Evolutionary conservation across 2,888 invertebrate genomes (phyloP), one percentile per base, ranked within the genome.

Genomic region (Lampropteryx suffumata): DNA sequence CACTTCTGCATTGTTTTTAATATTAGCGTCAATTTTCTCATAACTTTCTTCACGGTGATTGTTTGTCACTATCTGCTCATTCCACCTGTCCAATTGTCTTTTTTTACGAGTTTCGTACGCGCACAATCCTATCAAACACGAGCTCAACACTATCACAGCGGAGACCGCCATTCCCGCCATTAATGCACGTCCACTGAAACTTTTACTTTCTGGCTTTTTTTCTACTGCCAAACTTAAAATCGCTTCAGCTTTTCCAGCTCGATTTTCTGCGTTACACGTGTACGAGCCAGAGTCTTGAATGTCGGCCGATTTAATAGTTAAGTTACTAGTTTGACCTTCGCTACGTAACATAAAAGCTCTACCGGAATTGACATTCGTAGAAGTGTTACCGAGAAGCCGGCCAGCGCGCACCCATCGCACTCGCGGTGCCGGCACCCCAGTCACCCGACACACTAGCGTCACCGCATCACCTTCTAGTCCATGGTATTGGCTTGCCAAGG

Each of bases 11-110:
- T 69, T 74, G 58, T 74, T 80, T 62, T 87, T 86, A 64, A 93
- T 92, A 76, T 92, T 94, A 90, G 94, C 92, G 75, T 95, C 95
- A 61, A 95, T 95, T 88, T 95, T 95, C 76, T 95, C 95, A 72
- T 95, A 95, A 79, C 93, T 94, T 67, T 95, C 94, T 58, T 88
- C 89, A 49, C 85, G 81, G 59, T 87, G 84, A 70, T 82, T 88
- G 26, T 81, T 72, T 9, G 83, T 84, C 64, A 90, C 90, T 71
- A 89, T 89, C 70, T 89, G 89, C 71, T 89, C 88, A 61, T 89
- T 88, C 87, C 88, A 88, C 71, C 88, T 83, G 79, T 85, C 86
- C 73, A 86, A 72, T 65, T 86, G 88, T 75, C 92, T 91, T 75
- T 92, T 89, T 73, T 93, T 92, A 64, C 93, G 91, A 72, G 91